A percentile compares a stretch with the other conserved stretches of the same genome.
These are phyloP conservation scores for Apamea anceps DNA, from an alignment of 2,888 invertebrate species.

Conservation along the genomic window DNA sequence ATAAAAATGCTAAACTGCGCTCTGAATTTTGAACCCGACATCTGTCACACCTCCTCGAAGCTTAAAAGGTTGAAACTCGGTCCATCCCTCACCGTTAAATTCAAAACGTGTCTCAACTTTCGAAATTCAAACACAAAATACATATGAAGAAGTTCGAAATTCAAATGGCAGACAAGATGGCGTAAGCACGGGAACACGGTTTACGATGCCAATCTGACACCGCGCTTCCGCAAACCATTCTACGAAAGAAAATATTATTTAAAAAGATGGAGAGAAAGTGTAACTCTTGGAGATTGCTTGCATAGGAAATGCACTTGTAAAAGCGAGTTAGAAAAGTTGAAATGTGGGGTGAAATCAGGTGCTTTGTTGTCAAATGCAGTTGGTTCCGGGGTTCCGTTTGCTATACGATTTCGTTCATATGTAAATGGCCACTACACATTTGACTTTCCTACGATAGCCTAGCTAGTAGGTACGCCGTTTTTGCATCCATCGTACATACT, in stretches of 20 bases:
- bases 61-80: slow-evolving; percentile 12
- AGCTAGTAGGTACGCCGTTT: too few relatives aligned
- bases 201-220: slow-evolving; percentile 46
- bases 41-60: background rate
- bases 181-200: slow-evolving; percentile 31
- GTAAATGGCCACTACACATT: background rate
- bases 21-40: slow-evolving; percentile 6
- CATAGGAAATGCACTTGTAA: slow-evolving; percentile 3
- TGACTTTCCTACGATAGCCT: background rate
- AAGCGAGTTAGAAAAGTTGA: background rate
- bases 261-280: slow-evolving; percentile 11
- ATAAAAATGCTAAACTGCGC: slow-evolving; percentile 3
- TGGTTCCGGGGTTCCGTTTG: background rate
- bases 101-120: slow-evolving; percentile 5
- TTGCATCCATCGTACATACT: background rate
- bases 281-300: background rate
- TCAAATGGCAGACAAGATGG: slow-evolving; percentile 32
- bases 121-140: slow-evolving; percentile 33
- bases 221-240: slow-evolving; percentile 21
- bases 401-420: background rate
- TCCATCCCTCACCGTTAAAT: slow-evolving; percentile 12
- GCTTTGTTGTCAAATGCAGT: slow-evolving; percentile 16
- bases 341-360: slow-evolving; percentile 8
- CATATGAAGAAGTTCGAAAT: slow-evolving; percentile 22
- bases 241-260: slow-evolving; percentile 28